Evolutionary conservation across 2,888 invertebrate genomes (phyloP), one percentile per base, ranked within the genome.

Genomic region (Amiota mariae): DNA sequence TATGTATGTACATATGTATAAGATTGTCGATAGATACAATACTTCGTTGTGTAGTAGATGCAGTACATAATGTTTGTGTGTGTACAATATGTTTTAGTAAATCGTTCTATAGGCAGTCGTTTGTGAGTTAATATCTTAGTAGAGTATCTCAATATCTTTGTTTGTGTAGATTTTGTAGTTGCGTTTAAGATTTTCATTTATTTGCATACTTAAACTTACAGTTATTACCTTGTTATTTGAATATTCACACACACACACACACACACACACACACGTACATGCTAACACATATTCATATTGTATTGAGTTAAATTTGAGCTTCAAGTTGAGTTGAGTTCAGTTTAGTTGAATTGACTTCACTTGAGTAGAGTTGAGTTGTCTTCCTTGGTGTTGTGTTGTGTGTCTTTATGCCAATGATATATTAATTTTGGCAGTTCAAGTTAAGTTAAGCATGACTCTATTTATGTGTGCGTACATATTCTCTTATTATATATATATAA

Each of bases 161-260:
- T n/a, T n/a, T 24, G 15, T 49, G 20, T 48, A 15, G n/a, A 11
- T 24, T 11, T 18, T 49, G 59, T 46, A 47, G 24, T 68, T 68
- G 81, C 80, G 81, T 78, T 77, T 76, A 75, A 80, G 83, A 78
- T 79, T 81, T 77, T 76, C 72, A 78, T 76, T 85, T 85, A 87
- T 86, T 86, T 86, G 87, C 87, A 87, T 86, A 80, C 79, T 86
- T 86, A 87, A 87, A 85, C 87, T 80, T 85, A 79, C 82, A 84
- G 85, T 82, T 85, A 85, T 85, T 85, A 87, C 82, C 84, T 81
- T 87, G 87, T 81, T 87, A 85, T 86, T 80, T 79, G 81, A 77
- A 75, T 68, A 75, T 74, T 77, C 76, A 76, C 75, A 73, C 66
- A n/a, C 48, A 70, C 64, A 66, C 12, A 59, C 59, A 49, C 11